Evolutionary conservation across 2,888 invertebrate species (phyloP), one percentile per base, ranked within the genome.

Genomic region (Cecidostiba fungosa): DNA sequence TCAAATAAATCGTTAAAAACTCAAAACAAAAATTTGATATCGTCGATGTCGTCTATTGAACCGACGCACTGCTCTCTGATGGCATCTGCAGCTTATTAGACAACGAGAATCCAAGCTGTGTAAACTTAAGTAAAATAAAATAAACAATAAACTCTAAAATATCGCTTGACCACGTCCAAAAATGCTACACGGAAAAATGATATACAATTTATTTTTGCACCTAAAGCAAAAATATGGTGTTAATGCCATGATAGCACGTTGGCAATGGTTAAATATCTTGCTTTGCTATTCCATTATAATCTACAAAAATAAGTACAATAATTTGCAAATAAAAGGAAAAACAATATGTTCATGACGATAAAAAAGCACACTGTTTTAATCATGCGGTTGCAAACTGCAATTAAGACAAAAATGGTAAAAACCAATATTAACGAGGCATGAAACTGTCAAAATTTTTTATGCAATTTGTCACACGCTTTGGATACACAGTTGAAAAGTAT

Each of bases 291-390:
- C 54, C n/a, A 62, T 80, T 81, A 82, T 32, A 77, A 43, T 74
- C 81, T 86, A 86, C 84, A n/a, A 8, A 23, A 36, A 69, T 12
- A n/a, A 72, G 73, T 72, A 83, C 59, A 16, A 59, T 80, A 79
- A 66, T 50, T 81, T 1, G 72, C 69, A 84, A 86, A 74, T 74
- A 14, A 76, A 78, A 59, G 10, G 10, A 74, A 81, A 82, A 73
- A 29, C 29, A n/a, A 76, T n/a, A n/a, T 47, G 23, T 76, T 69
- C 16, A 10, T 59, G 62, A 82, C 66, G 76, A 59, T 74, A 19
- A 74, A 82, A 85, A 86, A 87, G 86, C 87, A 87, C 80, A 87
- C 79, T 87, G 86, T 84, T 77, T 72, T 77, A n/a, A 66, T 76
- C 85, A 88, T 87, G 82, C 85, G 26, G 43, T 62, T 82, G 77